Evolutionary conservation across 2,888 invertebrate species (phyloP).

Genomic region (Pteria penguin): DNA sequence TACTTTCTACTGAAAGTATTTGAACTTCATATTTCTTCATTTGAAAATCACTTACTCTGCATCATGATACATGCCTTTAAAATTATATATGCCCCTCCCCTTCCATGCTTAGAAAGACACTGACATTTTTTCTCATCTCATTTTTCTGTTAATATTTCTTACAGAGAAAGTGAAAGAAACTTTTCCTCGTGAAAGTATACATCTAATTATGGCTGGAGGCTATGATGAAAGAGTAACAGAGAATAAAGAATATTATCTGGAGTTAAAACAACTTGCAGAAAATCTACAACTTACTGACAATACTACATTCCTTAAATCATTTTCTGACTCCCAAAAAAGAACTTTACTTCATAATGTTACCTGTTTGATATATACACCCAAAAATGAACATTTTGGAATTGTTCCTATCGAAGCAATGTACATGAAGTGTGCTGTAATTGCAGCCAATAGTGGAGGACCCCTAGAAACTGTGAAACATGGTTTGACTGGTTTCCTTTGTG

Average conservation of each 20-base stretch:
- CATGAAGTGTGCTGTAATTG: conserved; percentile 94
- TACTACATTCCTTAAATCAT: conserved; percentile 92
- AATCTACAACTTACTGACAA: conserved; percentile 82
- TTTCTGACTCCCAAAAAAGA: conserved; percentile 91
- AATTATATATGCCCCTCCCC: too few species aligned
- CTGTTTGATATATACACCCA: conserved; percentile 95
- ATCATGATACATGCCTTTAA: too few species aligned
- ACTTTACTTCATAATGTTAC: conserved; percentile 88
- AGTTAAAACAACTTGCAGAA: conserved; percentile 86
- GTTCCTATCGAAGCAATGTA: conserved; percentile 99
- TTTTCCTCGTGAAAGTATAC: conserved; percentile 81
- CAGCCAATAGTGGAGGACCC: conserved; percentile 97
- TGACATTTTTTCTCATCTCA: too few species aligned
- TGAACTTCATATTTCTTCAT: too few species aligned
- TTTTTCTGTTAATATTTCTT: conserved; percentile 26
- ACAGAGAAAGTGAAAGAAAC: conserved; percentile 62
- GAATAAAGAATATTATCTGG: conserved; percentile 91
- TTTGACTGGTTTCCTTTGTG: conserved; percentile 80
- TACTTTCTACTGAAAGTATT: too few species aligned
- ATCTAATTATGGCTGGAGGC: conserved; percentile 96
- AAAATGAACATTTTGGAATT: conserved; percentile 99
- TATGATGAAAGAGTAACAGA: conserved; percentile 93
- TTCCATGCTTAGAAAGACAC: too few species aligned
- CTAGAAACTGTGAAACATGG: conserved; percentile 88
- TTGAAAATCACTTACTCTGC: too few species aligned